Evolutionary conservation across 2,113 vertebrate genomes (phyloP).

Genomic region (Stomatorhinus ivindoensis): DNA sequence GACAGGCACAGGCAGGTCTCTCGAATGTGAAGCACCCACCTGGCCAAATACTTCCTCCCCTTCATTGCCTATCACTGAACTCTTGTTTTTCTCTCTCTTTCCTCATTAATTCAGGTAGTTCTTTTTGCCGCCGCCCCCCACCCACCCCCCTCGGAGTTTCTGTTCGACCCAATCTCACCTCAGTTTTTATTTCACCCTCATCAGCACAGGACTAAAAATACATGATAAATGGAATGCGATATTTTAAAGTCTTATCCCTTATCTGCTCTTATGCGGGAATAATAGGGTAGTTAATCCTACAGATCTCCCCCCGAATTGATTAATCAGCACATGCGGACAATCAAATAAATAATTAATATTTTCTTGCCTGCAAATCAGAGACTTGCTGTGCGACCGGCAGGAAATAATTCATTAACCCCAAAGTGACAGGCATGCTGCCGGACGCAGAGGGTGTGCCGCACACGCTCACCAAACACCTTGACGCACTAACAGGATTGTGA

Average conservation of each 20-base stretch:
- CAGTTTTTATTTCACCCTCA: slow-evolving; percentile 70
- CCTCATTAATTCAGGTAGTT: slow-evolving; percentile 29
- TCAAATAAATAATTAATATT: slow-evolving; percentile 77
- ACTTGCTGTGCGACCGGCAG: slow-evolving; percentile 66
- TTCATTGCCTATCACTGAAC: background rate
- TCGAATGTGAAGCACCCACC: slow-evolving; percentile 55
- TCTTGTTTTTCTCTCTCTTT: slow-evolving; percentile 50
- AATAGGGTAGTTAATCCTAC: slow-evolving; percentile 75
- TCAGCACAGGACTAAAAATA: slow-evolving; percentile 73
- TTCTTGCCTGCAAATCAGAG: slow-evolving; percentile 58
- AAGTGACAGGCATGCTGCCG: slow-evolving; percentile 55
- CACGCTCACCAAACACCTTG: background rate
- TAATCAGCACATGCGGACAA: slow-evolving; percentile 74
- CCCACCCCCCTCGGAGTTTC: slow-evolving; percentile 1
- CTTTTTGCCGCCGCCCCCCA: background rate
- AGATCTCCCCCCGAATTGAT: slow-evolving; percentile 68
- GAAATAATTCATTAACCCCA: slow-evolving; percentile 71
- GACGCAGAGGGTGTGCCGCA: slow-evolving; percentile 32
- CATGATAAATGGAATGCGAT: slow-evolving; percentile 75
- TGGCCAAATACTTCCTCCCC: slow-evolving; percentile 51
- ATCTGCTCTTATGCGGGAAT: slow-evolving; percentile 67
- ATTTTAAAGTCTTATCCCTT: slow-evolving; percentile 73
- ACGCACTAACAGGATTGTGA: background rate
- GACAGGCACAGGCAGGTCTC: slow-evolving; percentile 25
- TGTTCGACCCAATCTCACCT: slow-evolving; percentile 58